A percentile compares a stretch with the other conserved stretches of the same genome.
phyloP scores from a whole-genome alignment of 2,113 vertebrate species.

The Salvelinus alpinus region DNA sequence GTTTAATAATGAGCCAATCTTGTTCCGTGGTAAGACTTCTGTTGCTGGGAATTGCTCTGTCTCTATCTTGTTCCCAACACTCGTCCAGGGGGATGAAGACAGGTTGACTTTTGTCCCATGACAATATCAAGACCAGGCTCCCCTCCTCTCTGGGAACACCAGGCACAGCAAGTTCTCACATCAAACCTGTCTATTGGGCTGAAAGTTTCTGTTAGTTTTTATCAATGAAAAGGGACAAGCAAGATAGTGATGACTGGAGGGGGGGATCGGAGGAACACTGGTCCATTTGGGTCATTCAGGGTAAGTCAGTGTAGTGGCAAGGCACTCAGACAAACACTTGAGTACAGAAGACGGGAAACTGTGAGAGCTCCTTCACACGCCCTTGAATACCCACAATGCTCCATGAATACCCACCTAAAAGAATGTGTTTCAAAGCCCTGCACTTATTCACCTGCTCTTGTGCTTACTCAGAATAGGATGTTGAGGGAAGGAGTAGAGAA shows the following conservation, averaged over 20 bases:
- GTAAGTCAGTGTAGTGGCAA: constrained; percentile 50
- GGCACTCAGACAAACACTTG: constrained; percentile 56
- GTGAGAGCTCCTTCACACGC: constrained; percentile 44
- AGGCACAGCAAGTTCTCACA: constrained; percentile 55
- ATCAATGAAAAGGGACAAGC: constrained; percentile 36
- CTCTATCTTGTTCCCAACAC: neutral
- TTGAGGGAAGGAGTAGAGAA: neutral
- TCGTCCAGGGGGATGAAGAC: neutral
- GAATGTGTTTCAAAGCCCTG: constrained; percentile 17
- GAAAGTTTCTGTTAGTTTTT: constrained; percentile 46
- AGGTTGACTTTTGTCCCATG: neutral
- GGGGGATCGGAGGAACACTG: constrained; percentile 37
- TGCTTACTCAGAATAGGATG: constrained; percentile 17
- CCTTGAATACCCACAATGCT: constrained; percentile 52
- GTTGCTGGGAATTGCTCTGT: neutral
- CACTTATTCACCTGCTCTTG: constrained; percentile 12
- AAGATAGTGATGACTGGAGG: constrained; percentile 31
- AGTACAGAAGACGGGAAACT: constrained; percentile 56
- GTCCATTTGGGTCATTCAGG: constrained; percentile 49
- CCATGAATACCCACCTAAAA: constrained; percentile 51
- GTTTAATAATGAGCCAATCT: too few species aligned
- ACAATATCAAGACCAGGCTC: neutral
- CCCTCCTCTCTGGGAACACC: constrained; percentile 52
- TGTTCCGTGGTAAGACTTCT: neutral
- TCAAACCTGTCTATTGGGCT: constrained; percentile 44